Evolutionary conservation across 2,113 vertebrate genomes (phyloP).

Genomic region (Dicaeum eximium): DNA sequence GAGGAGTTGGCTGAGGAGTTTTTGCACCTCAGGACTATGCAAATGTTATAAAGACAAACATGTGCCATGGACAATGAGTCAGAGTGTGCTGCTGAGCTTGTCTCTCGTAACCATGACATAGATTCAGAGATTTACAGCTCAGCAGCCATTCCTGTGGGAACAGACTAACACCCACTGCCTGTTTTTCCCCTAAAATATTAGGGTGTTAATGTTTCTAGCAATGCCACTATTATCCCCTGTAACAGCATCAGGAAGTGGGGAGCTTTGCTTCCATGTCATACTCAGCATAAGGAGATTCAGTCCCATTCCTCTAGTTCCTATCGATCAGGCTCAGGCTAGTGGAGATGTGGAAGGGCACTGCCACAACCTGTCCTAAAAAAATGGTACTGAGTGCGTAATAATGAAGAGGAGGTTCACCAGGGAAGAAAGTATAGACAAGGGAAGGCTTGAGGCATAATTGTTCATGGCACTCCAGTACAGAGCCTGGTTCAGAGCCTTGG

Average conservation of each 20-base stretch:
- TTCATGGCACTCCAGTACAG: background rate
- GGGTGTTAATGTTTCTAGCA: fast-evolving
- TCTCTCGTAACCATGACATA: fast-evolving
- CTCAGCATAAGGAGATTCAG: background rate
- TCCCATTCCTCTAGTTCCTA: background rate
- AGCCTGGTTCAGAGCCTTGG: background rate
- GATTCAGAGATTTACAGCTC: background rate
- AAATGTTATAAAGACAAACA: background rate
- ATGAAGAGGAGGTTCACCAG: background rate
- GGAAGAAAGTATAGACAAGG: background rate
- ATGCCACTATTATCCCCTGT: background rate
- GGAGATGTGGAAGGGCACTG: background rate
- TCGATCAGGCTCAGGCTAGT: background rate
- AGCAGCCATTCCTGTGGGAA: background rate
- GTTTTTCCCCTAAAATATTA: background rate
- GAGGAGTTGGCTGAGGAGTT: background rate
- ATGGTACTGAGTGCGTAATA: fast-evolving
- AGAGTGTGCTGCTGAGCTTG: background rate
- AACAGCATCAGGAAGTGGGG: background rate
- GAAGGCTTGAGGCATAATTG: background rate
- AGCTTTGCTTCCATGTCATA: background rate
- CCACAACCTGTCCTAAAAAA: background rate
- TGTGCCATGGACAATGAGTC: background rate
- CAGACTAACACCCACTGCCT: background rate
- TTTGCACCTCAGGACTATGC: background rate